Evolutionary conservation across 2,113 vertebrate species (phyloP), one percentile per base, ranked within the genome.

Genomic region (Planiliza haematocheilus): DNA sequence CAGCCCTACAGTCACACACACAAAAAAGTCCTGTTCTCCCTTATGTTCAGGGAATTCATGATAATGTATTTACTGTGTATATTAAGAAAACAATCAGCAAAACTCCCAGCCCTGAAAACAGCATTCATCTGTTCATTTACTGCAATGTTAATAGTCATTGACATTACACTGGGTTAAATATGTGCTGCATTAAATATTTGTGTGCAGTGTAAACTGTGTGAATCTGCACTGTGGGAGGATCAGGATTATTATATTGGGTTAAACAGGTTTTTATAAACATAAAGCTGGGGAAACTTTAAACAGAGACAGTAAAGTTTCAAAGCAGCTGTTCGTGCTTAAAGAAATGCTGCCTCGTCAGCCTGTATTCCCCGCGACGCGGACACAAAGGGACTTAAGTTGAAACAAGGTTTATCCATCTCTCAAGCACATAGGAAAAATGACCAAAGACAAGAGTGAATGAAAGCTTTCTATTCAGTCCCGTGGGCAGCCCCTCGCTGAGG

Each of bases 281-380:
- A 48, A 46, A 34, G 49, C 45, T 45, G 4, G 56, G 81, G 56
- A 80, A 65, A 65, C 21, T n/a, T 82, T 73, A 78, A 83, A 88
- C 58, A 60, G 77, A 86, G 84, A 81, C 55, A 77, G 79, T 85
- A 57, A 89, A 85, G 90, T 93, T 93, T 93, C 79, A 94, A 94
- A 94, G 92, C 93, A 94, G 92, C 94, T 91, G 91, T 91, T 91
- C 63, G 39, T 62, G 82, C 41, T 78, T 80, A 50, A 37, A 67
- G 12, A 50, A 88, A 73, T 50, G 75, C 84, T 79, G 24, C 62
- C 81, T 82, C 77, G 80, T 86, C 78, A 83, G 79, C 77, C 63
- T 53, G 38, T 53, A 64, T 82, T 79, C 79, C 46, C 74, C 53
- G 42, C 71, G 80, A 63, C 80, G 68, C 24, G 39, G 64, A 65